phyloP scores from a whole-genome alignment of 1,140 invertebrate species.

The Eumeta japonica region DNA sequence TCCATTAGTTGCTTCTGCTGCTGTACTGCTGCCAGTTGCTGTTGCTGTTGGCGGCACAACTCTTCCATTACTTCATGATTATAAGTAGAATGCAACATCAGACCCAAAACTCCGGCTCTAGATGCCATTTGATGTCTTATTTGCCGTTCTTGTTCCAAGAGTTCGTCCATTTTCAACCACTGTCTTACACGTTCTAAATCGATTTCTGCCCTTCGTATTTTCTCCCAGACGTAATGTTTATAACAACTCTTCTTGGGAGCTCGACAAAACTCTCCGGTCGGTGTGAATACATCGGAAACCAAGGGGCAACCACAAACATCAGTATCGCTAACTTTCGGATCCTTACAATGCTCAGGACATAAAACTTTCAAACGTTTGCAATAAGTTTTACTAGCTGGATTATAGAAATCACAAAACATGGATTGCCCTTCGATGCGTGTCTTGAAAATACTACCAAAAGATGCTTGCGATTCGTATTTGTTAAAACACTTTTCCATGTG shows the following conservation, averaged over 20 bases:
- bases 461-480: conserved; percentile 96
- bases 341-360: conserved; percentile 97
- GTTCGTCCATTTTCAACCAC: conserved; percentile 91
- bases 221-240: conserved; percentile 95
- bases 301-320: conserved; percentile 92
- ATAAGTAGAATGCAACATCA: conserved; percentile 93
- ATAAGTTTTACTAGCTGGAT: conserved; percentile 85
- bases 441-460: conserved; percentile 92
- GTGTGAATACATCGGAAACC: conserved; percentile 77
- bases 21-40: too few species aligned
- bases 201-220: conserved; percentile 84
- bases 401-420: conserved; percentile 98
- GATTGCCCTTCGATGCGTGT: conserved; percentile 91
- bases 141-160: conserved; percentile 89
- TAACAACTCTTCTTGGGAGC: conserved; percentile 88
- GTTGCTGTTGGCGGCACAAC: too few species aligned
- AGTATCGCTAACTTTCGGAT: conserved; percentile 81
- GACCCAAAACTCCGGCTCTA: conserved; percentile 83
- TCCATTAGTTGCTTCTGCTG: too few species aligned
- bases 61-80: conserved; percentile 87
- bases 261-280: conserved; percentile 76
- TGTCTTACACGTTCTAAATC: conserved; percentile 78
- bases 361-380: conserved; percentile 95
- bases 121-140: conserved; percentile 83
- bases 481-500: conserved; percentile 96